Evolutionary conservation across 1,140 invertebrate species (phyloP), one percentile per base, ranked within the genome.

Genomic region (Saccostrea cuccullata): DNA sequence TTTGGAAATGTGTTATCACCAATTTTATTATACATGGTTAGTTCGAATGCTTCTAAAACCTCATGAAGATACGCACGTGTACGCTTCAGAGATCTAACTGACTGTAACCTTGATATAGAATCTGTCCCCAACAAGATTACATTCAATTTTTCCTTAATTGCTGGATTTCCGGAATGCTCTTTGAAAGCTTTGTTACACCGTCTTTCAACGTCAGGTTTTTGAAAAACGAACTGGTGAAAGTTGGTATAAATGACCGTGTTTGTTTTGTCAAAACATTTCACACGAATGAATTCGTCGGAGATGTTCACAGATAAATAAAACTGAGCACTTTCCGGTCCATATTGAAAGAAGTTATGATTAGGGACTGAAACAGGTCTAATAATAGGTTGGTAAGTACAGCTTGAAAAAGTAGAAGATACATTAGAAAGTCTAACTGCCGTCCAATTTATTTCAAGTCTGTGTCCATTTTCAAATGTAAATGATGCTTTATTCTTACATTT

Each of bases 91-190:
- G 97, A 97, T 30, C 98, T 96, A 77, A 97, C 96, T 88, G 98
- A 97, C 94, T 98, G 98, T 82, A 98, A 95, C 77, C 97, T 96
- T 0, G 98, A 98, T 4, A 98, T 96, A 0, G 97, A 97, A 93
- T 98, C 98, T 20, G 98, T 96, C 0, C 98, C 98, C 23, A 98
- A 93, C 20, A 98, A 95, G 40, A 98, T 95, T 0, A 99, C 96
- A 88, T 93, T 95, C 12, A 94, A 84, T 0, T 56, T 89, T 86
- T 94, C 92, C 55, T 91, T 92, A 0, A 91, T 89, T 6, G 85
- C 82, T 15, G 85, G 36, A 9, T 64, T 58, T 9, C 26, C 23
- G 3, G 84, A 73, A 1, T 73, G 88, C 20, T 89, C 70, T 47
- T 88, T 84, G 20, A 91, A 88, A 2, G 86, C 73, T 82, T 84